Percentiles rank a stretch among this genome's conserved stretches.
phyloP scores from a whole-genome alignment of 2,888 invertebrate genomes.

The Thera obeliscata region DNA sequence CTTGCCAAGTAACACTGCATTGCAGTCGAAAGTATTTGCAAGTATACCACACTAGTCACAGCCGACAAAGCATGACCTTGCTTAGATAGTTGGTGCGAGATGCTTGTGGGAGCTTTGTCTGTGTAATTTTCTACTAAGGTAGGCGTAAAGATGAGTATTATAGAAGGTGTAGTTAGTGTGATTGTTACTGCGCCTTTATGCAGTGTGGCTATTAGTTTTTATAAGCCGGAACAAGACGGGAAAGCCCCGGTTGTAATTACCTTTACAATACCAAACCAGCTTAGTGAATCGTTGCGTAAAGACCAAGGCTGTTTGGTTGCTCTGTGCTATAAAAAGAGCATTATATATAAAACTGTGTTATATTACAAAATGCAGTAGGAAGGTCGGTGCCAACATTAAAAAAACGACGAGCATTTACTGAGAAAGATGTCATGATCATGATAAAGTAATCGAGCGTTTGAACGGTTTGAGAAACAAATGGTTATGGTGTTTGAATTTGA shows the following conservation, averaged over 20 bases:
- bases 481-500: background rate
- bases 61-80: slow-evolving; percentile 47
- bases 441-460: no score
- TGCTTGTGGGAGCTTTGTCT: slow-evolving; percentile 25
- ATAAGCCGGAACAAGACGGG: background rate
- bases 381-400: no score
- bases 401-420: no score
- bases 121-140: slow-evolving; percentile 34
- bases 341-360: no score
- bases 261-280: background rate
- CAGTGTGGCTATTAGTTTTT: background rate
- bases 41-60: slow-evolving; percentile 36
- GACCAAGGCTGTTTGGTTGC: no score
- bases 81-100: slow-evolving; percentile 23
- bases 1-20: slow-evolving; percentile 30
- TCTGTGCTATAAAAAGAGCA: no score
- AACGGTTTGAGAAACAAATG: background rate
- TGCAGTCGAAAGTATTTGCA: slow-evolving; percentile 55
- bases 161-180: slow-evolving; percentile 19
- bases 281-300: background rate
- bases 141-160: slow-evolving; percentile 25
- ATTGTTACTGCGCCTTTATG: slow-evolving; percentile 13
- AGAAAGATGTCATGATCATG: no score
- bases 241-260: background rate
- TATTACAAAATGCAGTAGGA: no score